These are phyloP conservation scores for Pseudotriccus pelzelni DNA, from an alignment of 2,797 vertebrate genomes.

Conservation along the genomic window DNA sequence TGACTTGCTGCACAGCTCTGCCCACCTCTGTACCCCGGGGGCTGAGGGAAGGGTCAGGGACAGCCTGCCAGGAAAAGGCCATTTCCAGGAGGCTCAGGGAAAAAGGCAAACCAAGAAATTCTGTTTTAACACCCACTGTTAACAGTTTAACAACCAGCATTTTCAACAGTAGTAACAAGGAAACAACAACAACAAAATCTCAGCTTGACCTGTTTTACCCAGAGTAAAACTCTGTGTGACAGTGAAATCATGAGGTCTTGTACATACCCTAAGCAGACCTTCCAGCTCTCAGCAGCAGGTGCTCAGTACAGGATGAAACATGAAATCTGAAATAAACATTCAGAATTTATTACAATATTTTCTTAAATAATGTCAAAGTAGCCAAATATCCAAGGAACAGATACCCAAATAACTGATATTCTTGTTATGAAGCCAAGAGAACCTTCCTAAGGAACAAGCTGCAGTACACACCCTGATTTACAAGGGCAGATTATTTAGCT, in stretches of 20 bases:
- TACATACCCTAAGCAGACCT: constrained; percentile 44
- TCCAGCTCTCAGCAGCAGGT: constrained; percentile 57
- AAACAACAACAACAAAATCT: neutral
- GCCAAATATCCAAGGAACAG: neutral
- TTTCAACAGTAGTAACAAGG: neutral
- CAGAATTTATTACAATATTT: neutral
- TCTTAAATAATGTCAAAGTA: neutral
- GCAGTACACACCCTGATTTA: neutral
- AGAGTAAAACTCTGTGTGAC: neutral
- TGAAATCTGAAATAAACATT: constrained; percentile 60
- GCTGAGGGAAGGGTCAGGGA: neutral
- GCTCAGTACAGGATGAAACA: neutral
- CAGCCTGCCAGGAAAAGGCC: neutral
- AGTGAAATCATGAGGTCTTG: neutral
- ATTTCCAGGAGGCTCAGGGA: neutral
- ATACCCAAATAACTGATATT: neutral
- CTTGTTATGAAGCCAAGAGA: neutral
- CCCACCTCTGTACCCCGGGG: too few species aligned
- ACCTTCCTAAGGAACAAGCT: neutral
- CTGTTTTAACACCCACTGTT: neutral
- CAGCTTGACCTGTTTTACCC: neutral
- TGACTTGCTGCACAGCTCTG: neutral
- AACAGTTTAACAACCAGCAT: neutral
- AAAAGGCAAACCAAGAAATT: neutral
- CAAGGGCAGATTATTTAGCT: neutral